Evolutionary conservation across 64 coral and sea anemone genomes (phyloP), one percentile per base, ranked within the genome.

Genomic region (Montipora sp.): DNA sequence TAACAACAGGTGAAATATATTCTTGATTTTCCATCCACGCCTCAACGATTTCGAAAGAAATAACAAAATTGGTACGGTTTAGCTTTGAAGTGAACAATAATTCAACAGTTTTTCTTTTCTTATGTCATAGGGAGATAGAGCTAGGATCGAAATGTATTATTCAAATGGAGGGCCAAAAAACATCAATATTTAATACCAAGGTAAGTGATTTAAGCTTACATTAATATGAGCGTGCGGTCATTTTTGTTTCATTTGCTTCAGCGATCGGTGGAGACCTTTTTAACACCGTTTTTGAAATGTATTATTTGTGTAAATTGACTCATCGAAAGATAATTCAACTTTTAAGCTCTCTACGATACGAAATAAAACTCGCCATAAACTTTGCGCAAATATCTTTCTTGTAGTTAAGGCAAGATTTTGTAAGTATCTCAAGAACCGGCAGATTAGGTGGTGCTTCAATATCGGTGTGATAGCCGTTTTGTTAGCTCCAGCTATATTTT

Each of bases 131-230:
- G 47, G 91, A 93, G 48, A 57, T 93, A 66, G 91, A 93, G 44
- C 59, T 93, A 58, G 86, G 86, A 45, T 79, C 91, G 0, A 93
- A 93, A 73, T 93, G 91, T 15, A 93, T 88, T 47, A 77, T 93
- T 79, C 46, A 93, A 60, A 93, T 93, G 91, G 84, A 93, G 43
- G 91, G 84, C 24, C 44, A 81, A 48, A 93, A 88, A 67, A 93
- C 91, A 27, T 72, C 83, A 16, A 88, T 93, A 77, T 87, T 66
- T 5, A 93, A 93, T 47, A 93, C 75, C 11, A 93, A 93, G 78
- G 91, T 93, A 57, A 55, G 84, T 36, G 36, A 36, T 36, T 36
- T 36, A 36, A 36, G 36, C 36, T 36, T 36, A 36, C 36, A 36
- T 36, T 36, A 36, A 36, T 2, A 36, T 36, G 36, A 36, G 36